Evolutionary conservation across 2,888 invertebrate species (phyloP).

Genomic region (Cephus rjabovi): DNA sequence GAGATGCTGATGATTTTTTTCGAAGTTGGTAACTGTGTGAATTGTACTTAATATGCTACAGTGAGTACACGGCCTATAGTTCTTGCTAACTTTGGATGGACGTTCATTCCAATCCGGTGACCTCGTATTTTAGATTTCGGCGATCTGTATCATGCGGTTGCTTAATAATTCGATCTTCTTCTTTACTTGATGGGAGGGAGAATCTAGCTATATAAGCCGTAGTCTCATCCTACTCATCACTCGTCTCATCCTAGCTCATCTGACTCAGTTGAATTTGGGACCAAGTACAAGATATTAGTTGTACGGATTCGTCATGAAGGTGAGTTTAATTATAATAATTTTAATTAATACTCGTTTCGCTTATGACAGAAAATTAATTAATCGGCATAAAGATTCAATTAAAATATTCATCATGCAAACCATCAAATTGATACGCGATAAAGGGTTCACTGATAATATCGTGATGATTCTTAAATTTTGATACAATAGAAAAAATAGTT

Average conservation of each 20-base stretch:
- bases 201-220: conserved; percentile 21
- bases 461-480: no score
- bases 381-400: no score
- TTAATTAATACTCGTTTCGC: background rate
- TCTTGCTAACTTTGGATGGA: background rate
- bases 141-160: conserved; percentile 24
- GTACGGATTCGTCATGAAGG: conserved; percentile 20
- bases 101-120: conserved; percentile 16
- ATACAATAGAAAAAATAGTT: no score
- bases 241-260: conserved; percentile 15
- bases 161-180: conserved; percentile 25
- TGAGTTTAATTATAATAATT: conserved; percentile 15
- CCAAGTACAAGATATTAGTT: conserved; percentile 3
- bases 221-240: conserved; percentile 19
- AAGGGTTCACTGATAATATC: no score
- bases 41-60: background rate
- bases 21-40: background rate
- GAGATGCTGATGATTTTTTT: background rate
- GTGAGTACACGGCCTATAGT: background rate
- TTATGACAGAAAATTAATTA: background rate
- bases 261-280: conserved; percentile 18
- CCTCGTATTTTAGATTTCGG: conserved; percentile 23
- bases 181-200: conserved; percentile 11
- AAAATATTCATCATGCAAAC: no score
- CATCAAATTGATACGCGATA: no score